Evolutionary conservation across 2,113 vertebrate genomes (phyloP).

Genomic region (Polypterus bichir): DNA sequence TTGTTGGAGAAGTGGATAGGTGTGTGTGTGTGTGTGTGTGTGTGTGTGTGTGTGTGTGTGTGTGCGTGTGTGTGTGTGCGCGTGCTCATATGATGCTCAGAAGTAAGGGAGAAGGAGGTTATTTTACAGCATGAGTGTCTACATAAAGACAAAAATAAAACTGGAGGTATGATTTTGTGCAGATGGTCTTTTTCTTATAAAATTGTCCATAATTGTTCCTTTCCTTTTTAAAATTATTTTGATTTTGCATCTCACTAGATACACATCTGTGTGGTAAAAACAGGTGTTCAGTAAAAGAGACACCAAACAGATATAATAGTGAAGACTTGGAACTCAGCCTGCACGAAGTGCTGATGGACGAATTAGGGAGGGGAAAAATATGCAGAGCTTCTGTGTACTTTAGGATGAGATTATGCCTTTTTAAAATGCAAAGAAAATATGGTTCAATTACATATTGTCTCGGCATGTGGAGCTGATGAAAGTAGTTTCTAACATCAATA

Average conservation of each 20-base stretch:
- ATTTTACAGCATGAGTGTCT: background rate
- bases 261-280: constrained; percentile 64
- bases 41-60: too few relatives aligned
- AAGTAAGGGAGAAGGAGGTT: background rate
- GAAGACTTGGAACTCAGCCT: constrained; percentile 47
- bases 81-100: too few relatives aligned
- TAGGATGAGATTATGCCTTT: constrained; percentile 71
- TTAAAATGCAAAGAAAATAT: constrained; percentile 55
- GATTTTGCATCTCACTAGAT: constrained; percentile 63
- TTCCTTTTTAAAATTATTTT: constrained; percentile 71
- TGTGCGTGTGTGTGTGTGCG: too few relatives aligned
- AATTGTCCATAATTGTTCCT: constrained; percentile 81
- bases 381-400: constrained; percentile 63
- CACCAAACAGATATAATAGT: constrained; percentile 42
- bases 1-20: too few relatives aligned
- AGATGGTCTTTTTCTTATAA: constrained; percentile 67
- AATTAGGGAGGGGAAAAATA: constrained; percentile 59
- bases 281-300: constrained; percentile 77
- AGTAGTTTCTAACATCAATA: constrained; percentile 52
- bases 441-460: constrained; percentile 63
- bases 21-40: too few relatives aligned
- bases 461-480: constrained; percentile 55
- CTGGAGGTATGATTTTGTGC: constrained; percentile 63
- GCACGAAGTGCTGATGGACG: constrained; percentile 48
- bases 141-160: constrained; percentile 31